Evolutionary conservation across 37 sponge, comb jelly and placozoan genomes (phyloP), one percentile per base, ranked within the genome.

Genomic region (Eunapius fragilis): DNA sequence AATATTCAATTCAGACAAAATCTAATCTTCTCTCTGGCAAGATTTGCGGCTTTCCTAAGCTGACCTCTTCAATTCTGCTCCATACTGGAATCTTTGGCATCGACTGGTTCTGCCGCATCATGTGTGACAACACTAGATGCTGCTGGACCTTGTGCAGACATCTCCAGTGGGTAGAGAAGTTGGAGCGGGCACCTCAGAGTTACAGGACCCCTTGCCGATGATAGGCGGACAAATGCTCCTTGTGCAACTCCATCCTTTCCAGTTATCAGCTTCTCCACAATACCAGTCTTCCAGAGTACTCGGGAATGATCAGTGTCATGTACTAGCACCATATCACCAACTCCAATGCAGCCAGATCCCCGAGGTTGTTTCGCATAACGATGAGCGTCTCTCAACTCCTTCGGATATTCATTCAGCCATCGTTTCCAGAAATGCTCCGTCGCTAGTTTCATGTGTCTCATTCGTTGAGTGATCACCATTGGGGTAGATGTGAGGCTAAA

Each of bases 341-440:
- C 68, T 49, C 68, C 34, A 67, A 67, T 23, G 19, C 37, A 12
- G 32, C 23, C 45, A 19, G 48, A 27, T 22, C 73, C 30, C 26
- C 71, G 6, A 34, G 34, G 14, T 30, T 41, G 31, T 5, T 22
- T 38, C 28, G 50, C 35, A 69, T 85, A 67, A 32, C 37, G 67
- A 68, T 85, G 85, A 5, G 47, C 37, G 9, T 77, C 71, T 70
- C 78, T 24, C 70, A 85, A 41, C 68, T 85, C 78, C 31, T 31
- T 26, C 19, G 77, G 71, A 27, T 77, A 85, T 27, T 85, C 79
- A 1, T 0, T 25, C 25, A 27, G 25, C 86, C 86, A 85, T 36
- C 86, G 70, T 26, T 77, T 85, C 86, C 86, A 85, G 30, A 85
- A 85, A 49, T 67, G 69, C 12, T 75, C 37, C 32, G 76, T 19